Evolutionary conservation across 2,797 vertebrate genomes (phyloP), one percentile per base, ranked within the genome.

Genomic region (Gymnoscopelus microlampas): DNA sequence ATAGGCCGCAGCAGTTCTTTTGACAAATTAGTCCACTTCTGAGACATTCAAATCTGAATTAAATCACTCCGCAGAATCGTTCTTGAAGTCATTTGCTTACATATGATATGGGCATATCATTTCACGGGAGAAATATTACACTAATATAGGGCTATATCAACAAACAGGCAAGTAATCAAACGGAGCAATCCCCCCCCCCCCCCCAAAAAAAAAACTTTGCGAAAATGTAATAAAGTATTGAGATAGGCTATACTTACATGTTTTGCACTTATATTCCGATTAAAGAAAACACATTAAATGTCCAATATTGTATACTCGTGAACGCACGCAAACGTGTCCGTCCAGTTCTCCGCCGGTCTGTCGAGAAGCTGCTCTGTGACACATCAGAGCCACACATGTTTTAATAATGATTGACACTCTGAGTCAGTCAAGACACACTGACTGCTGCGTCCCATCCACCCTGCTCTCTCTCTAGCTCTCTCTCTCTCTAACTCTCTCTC

Each of bases 301-400:
- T 62, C 77, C 64, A 79, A 64, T 80, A 76, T 85, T 57, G 75
- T 69, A 3, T 69, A 8, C 39, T 63, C 66, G 54, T 58, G n/a
- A 77, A 63, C 39, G 60, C 66, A 71, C 50, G 60, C 2, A 85
- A 87, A 89, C 81, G 81, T 87, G 74, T 70, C 60, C 47, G 71
- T 77, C 55, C 70, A 56, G 59, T 11, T 83, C 24, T 24, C 3
- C 66, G 12, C 44, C 44, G 71, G 69, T 74, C 47, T 44, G 67
- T 55, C 8, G 66, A 68, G 1, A 64, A 62, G 75, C 68, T 53
- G 81, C 60, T 55, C 60, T 55, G 9, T 35, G 60, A 74, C 87
- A 89, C 88, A 73, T 68, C 70, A n/a, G 65, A 77, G 66, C 78
- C 60, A 15, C 75, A 78, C 87, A 88, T 86, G 79, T 15, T 77